Conservation (phyloP, 2,797 vertebrate species). For the Strix occidentalis region DNA sequence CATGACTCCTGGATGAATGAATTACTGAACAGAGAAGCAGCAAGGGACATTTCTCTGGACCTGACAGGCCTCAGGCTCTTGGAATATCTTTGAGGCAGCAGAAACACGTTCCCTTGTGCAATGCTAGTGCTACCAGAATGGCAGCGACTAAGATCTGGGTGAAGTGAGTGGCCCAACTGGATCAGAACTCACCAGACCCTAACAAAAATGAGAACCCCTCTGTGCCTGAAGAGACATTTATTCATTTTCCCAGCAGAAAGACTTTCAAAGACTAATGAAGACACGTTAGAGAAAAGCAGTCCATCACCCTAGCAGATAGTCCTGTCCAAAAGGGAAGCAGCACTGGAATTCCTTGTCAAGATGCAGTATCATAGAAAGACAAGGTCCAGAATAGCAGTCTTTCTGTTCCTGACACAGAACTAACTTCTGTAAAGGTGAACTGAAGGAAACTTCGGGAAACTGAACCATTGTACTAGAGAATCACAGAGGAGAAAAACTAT, state of each 20-base stretch:
- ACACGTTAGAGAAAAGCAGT: not conserved
- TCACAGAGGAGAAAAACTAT: not conserved
- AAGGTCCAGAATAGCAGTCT: not conserved
- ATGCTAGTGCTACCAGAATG: not conserved
- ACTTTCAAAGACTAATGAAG: not conserved
- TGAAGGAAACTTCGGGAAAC: not conserved
- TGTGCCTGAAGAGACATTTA: not conserved
- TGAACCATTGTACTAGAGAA: not conserved
- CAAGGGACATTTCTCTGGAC: not conserved
- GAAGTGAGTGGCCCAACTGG: not conserved
- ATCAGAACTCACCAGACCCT: not conserved
- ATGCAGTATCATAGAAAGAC: not conserved
- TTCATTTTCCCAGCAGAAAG: not conserved
- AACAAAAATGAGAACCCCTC: not conserved
- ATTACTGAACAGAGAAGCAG: not conserved
- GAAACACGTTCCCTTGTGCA: not conserved
- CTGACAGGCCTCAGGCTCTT: not conserved
- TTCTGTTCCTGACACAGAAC: not conserved
- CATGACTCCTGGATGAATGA: not conserved
- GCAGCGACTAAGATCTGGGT: not conserved
- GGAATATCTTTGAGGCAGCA: not conserved
- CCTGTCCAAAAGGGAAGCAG: not conserved
- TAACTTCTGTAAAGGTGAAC: not conserved
- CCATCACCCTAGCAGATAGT: not conserved
- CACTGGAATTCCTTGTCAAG: not conserved